These are phyloP conservation scores for Tragopan temminckii DNA, from an alignment of 2,797 vertebrate genomes.

Conservation along the genomic window DNA sequence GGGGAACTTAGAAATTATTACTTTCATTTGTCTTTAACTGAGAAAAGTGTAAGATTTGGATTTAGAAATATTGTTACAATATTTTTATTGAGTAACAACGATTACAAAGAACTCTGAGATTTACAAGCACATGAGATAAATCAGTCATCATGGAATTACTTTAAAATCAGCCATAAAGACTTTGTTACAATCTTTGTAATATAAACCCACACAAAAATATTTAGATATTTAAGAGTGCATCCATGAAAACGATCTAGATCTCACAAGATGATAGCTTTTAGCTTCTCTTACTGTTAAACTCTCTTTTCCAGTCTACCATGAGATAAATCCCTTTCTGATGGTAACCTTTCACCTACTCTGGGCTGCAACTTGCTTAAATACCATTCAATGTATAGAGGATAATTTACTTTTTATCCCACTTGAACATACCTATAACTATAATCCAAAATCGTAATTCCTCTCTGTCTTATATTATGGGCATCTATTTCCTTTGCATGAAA, in stretches of 20 bases:
- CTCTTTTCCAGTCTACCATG: neutral
- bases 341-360: neutral
- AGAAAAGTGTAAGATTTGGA: neutral
- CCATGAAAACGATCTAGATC: neutral
- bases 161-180: conserved; percentile 34
- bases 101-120: conserved; percentile 8
- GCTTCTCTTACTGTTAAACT: neutral
- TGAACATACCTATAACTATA: neutral
- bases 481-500: neutral
- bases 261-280: neutral
- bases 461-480: neutral
- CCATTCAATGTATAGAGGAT: neutral
- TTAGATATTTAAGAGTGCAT: neutral
- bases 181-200: neutral
- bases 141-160: conserved; percentile 43
- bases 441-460: neutral
- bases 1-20: neutral
- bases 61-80: conserved; percentile 1
- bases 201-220: neutral
- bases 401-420: neutral
- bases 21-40: neutral
- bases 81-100: conserved; percentile 22
- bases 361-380: conserved; percentile 8
- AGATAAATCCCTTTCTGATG: neutral
- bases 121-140: conserved; percentile 27